phyloP scores from a whole-genome alignment of 2,113 vertebrate species.

The Ptilonorhynchus violaceus region DNA sequence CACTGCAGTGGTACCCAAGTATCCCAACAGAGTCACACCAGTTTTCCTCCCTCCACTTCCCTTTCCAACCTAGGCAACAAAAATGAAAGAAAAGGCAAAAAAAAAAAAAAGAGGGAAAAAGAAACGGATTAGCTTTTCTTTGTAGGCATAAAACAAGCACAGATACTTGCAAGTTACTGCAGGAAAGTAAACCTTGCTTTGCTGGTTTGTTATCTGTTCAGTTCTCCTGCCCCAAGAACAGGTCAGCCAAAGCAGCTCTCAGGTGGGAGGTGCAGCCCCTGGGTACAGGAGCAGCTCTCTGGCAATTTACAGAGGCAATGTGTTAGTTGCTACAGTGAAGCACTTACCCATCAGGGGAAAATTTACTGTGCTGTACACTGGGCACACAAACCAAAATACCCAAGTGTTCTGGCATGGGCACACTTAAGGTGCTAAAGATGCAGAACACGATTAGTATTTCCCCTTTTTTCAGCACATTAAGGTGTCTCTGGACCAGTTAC shows the following conservation, averaged over 20 bases:
- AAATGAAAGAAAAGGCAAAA: background rate
- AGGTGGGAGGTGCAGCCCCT: background rate
- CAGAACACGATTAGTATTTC: background rate
- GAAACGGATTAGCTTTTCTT: background rate
- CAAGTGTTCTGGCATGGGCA: background rate
- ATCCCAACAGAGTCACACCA: background rate
- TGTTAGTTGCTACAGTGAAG: background rate
- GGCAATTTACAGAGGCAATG: background rate
- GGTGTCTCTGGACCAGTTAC: background rate
- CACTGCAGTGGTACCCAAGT: background rate
- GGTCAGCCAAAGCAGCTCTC: background rate
- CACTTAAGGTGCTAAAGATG: background rate
- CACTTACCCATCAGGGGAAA: background rate
- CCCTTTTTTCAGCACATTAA: background rate
- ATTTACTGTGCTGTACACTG: background rate
- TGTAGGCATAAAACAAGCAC: background rate
- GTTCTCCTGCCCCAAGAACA: background rate
- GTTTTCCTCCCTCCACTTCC: background rate
- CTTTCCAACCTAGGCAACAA: background rate
- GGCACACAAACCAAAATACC: background rate
- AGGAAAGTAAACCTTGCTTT: background rate
- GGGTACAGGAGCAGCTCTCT: background rate
- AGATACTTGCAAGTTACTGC: background rate
- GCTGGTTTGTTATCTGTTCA: background rate
- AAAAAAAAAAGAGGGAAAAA: rapidly evolving